phyloP scores from a whole-genome alignment of 2,797 vertebrate species.

The Syngnathus acus region DNA sequence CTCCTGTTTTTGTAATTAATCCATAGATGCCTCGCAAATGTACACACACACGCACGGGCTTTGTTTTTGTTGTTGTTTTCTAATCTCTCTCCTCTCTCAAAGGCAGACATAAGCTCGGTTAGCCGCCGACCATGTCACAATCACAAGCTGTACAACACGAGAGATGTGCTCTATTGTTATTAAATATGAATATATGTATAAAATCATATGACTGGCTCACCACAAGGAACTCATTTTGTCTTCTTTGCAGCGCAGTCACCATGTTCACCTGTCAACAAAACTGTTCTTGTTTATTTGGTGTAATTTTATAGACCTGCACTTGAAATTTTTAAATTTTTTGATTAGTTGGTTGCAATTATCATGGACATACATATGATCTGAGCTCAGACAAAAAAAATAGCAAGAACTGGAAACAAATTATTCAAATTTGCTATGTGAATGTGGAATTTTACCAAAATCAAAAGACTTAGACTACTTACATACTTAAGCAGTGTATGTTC shows the following conservation, averaged over 20 bases:
- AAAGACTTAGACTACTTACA: no score
- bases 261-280: neutral
- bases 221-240: neutral
- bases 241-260: neutral
- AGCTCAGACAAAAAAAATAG: no score
- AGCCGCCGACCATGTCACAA: constrained; percentile 56
- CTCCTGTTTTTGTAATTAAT: constrained; percentile 77
- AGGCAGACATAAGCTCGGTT: constrained; percentile 25
- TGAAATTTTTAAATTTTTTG: no score
- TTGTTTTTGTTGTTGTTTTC: neutral
- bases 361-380: no score
- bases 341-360: no score
- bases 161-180: constrained; percentile 47
- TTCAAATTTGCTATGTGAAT: no score
- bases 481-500: no score
- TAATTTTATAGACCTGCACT: no score
- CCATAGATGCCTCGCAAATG: constrained; percentile 43
- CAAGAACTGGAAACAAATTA: no score
- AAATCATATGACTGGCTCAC: constrained; percentile 57
- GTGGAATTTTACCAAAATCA: no score
- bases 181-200: constrained; percentile 63
- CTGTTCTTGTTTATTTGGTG: no score
- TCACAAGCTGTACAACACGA: constrained; percentile 57
- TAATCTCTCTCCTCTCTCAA: constrained; percentile 9
- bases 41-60: constrained; percentile 47